These are phyloP conservation scores for Bolborhynchus lineola DNA, from an alignment of 2,113 vertebrate genomes.

Conservation along the genomic window DNA sequence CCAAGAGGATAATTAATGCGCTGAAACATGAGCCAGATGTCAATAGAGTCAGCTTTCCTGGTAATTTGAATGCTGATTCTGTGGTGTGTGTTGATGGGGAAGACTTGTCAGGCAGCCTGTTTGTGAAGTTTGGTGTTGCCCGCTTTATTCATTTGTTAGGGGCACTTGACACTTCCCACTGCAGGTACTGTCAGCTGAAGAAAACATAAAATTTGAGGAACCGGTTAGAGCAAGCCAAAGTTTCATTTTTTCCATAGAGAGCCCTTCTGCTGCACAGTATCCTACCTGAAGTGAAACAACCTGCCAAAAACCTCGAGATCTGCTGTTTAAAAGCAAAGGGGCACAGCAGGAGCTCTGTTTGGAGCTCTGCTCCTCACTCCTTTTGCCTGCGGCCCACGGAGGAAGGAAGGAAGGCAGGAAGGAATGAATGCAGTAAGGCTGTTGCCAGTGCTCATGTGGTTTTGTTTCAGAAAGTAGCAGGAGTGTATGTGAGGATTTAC, in stretches of 20 bases:
- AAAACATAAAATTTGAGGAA: slow-evolving; percentile 39
- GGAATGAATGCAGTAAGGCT: background rate
- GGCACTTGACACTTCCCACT: slow-evolving; percentile 39
- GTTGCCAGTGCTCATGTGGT: background rate
- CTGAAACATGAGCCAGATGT: slow-evolving; percentile 62
- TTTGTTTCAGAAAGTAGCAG: background rate
- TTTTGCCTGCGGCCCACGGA: background rate
- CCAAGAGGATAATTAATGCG: slow-evolving; percentile 67
- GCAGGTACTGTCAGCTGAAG: slow-evolving; percentile 17
- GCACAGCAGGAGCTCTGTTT: background rate
- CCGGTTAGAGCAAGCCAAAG: background rate
- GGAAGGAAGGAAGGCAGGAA: background rate
- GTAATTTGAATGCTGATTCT: slow-evolving; percentile 65
- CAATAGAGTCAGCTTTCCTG: slow-evolving; percentile 50
- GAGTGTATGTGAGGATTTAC: background rate
- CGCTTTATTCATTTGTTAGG: slow-evolving; percentile 23
- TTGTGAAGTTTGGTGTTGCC: slow-evolving; percentile 30
- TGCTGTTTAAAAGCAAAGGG: background rate
- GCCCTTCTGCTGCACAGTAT: background rate
- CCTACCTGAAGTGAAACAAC: background rate
- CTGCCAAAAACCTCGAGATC: background rate
- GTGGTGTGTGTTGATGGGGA: slow-evolving; percentile 41
- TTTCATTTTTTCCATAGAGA: background rate
- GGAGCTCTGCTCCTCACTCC: background rate
- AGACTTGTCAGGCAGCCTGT: slow-evolving; percentile 48